Conservation (phyloP, 1,140 invertebrate genomes). For the Drosophila setifemur region DNA sequence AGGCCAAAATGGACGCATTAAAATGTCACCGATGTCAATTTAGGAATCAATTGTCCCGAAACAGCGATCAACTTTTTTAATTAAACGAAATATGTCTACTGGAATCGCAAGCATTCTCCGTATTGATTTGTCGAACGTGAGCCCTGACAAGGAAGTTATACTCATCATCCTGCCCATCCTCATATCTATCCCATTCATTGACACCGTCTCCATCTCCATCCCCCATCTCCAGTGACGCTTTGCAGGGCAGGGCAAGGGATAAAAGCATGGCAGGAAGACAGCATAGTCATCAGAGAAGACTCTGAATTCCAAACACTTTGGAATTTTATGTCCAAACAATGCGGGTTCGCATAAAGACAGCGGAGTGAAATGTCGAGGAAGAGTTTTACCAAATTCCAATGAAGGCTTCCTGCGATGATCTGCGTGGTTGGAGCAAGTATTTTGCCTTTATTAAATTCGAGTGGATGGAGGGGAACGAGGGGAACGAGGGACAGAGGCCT, state of each 20-base stretch:
- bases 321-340: slow-evolving; percentile 75
- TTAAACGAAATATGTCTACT: slow-evolving; percentile 62
- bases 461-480: not conserved
- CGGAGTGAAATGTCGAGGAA: slow-evolving; percentile 59
- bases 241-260: too few relatives aligned
- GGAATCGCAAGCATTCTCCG: slow-evolving; percentile 25
- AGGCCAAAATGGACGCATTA: slow-evolving; percentile 60
- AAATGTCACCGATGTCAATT: slow-evolving; percentile 63
- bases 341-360: slow-evolving; percentile 65
- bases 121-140: slow-evolving; percentile 67
- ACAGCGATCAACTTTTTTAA: slow-evolving; percentile 68
- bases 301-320: slow-evolving; percentile 74
- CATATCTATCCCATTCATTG: not conserved
- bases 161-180: not conserved
- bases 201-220: not conserved
- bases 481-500: too few relatives aligned
- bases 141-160: slow-evolving; percentile 19
- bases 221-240: not conserved
- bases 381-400: slow-evolving; percentile 72
- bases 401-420: slow-evolving; percentile 2
- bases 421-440: not conserved
- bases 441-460: not conserved
- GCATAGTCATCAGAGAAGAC: slow-evolving; percentile 33
- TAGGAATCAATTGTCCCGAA: slow-evolving; percentile 61
- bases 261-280: slow-evolving; percentile 3